Conservation (phyloP, 2,888 invertebrate species). For the Platycheirus rosarum region DNA sequence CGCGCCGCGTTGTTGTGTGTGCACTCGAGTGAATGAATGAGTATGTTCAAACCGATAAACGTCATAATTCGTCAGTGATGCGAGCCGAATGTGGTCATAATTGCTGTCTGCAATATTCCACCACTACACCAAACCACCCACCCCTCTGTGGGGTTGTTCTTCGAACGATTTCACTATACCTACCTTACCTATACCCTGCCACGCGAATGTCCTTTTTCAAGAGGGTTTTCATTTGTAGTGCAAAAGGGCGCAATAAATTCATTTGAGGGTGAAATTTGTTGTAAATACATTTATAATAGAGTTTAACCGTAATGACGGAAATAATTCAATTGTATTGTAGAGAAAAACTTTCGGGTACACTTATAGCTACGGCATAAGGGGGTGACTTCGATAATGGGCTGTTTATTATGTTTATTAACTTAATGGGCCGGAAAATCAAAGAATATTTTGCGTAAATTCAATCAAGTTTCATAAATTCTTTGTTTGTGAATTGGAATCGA, state of each 20-base stretch:
- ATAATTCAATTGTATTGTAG: conserved; percentile 68
- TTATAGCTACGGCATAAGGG: not conserved
- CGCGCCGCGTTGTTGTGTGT: conserved; percentile 14
- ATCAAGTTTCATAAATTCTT: conserved; percentile 35
- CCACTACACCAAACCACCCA: conserved; percentile 8
- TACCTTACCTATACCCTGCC: not conserved
- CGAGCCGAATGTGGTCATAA: conserved; percentile 72
- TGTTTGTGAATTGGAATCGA: conserved; percentile 20
- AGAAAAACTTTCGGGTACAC: conserved; percentile 18
- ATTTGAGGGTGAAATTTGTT: conserved; percentile 58
- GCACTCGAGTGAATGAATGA: conserved; percentile 47
- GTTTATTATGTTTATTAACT: conserved; percentile 65
- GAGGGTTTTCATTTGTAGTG: conserved; percentile 25
- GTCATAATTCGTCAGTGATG: conserved; percentile 74
- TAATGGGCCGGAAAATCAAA: conserved; percentile 71
- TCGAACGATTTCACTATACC: conserved; percentile 4
- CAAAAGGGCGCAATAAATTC: conserved; percentile 42
- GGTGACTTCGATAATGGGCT: conserved; percentile 39
- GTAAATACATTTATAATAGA: conserved; percentile 69
- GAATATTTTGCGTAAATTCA: conserved; percentile 57
- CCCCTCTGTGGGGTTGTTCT: conserved; percentile 16
- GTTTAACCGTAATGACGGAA: conserved; percentile 68
- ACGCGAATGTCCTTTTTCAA: conserved; percentile 43
- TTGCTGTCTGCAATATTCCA: conserved; percentile 66
- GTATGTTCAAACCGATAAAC: conserved; percentile 72